These are phyloP conservation scores for Cheumatopsyche charites DNA, from an alignment of 1,140 invertebrate genomes.

Conservation along the genomic window DNA sequence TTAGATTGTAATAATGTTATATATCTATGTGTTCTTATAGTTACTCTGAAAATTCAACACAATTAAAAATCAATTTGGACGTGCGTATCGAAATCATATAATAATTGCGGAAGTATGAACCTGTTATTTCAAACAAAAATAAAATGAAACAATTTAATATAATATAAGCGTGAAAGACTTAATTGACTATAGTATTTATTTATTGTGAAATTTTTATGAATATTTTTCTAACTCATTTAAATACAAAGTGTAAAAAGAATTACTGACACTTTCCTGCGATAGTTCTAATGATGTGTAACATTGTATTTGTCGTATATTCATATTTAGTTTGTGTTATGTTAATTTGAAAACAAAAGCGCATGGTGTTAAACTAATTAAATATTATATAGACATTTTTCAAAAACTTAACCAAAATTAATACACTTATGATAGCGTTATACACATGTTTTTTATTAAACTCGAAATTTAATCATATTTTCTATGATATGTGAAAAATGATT, in stretches of 20 bases:
- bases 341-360: too few relatives aligned
- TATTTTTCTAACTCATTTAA: slow-evolving; percentile 25
- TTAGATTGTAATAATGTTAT: slow-evolving; percentile 1
- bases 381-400: too few relatives aligned
- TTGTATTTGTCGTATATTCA: neutral
- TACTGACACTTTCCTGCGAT: neutral
- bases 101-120: neutral
- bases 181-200: neutral
- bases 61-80: slow-evolving; percentile 11
- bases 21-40: slow-evolving; percentile 18
- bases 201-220: slow-evolving; percentile 13
- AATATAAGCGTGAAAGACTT: neutral
- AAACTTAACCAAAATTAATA: too few relatives aligned
- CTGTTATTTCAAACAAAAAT: neutral
- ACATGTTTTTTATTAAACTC: too few relatives aligned
- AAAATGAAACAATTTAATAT: slow-evolving; percentile 7
- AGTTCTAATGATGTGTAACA: neutral
- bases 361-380: too few relatives aligned
- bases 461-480: too few relatives aligned
- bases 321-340: too few relatives aligned
- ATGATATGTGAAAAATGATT: too few relatives aligned
- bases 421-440: too few relatives aligned
- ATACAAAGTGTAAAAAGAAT: slow-evolving; percentile 5
- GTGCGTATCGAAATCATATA: neutral
- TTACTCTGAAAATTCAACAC: slow-evolving; percentile 3